Evolutionary conservation across 2,113 vertebrate genomes (phyloP), one percentile per base, ranked within the genome.

Genomic region (Morone saxatilis): DNA sequence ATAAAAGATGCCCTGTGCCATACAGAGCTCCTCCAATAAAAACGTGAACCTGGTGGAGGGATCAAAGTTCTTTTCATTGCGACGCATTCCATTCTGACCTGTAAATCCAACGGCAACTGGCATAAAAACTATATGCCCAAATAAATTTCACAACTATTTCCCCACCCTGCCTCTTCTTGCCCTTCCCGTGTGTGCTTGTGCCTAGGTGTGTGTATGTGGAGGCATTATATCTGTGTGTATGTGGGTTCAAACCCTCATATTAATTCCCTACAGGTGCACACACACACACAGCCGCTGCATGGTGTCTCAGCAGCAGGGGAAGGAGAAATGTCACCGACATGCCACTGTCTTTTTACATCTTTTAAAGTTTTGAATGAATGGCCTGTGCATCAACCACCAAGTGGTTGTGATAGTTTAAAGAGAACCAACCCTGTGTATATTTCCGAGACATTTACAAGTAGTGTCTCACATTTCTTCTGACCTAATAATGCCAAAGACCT

Each of bases 21-120:
- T 86, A 83, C 73, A 71, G 83, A 76, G 86, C 88, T 84, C 77
- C 76, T 78, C 76, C 82, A 90, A 91, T 94, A 94, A 93, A 95
- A 89, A 53, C 38, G 36, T 84, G 78, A 94, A 89, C 91, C 91
- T 93, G 76, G 82, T 80, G 74, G 75, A 86, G 38, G 72, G 92
- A 94, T 94, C 92, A 95, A 94, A 95, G 93, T 70, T 22, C 76
- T 81, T 93, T 95, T 94, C 91, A 94, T 90, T 92, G 91, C 85
- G 78, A 82, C 81, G 66, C 92, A 95, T 95, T 95, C 93, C 94
- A 91, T 80, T 90, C 81, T 48, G 71, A 95, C 91, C 93, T 88
- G 88, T 94, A 94, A 95, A 95, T 95, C 93, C 92, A 91, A 88
- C 71, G 81, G 91, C 91, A 93, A 94, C 89, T 77, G 65, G 78